Evolutionary conservation across 2,113 vertebrate species (phyloP).

Genomic region (Cygnus atratus): DNA sequence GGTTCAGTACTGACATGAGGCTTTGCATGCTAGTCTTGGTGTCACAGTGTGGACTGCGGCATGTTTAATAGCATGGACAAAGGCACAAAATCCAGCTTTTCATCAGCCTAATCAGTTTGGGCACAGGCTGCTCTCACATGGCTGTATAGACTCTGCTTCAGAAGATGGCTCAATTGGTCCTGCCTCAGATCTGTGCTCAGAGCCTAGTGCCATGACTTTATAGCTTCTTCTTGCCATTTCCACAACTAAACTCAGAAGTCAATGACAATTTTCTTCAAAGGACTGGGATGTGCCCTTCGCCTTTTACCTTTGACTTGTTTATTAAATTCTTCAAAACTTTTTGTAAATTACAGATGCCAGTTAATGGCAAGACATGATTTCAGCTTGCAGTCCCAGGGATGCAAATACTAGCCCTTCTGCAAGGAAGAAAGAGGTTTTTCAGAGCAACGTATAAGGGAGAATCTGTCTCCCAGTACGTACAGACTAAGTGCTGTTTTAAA

Average conservation of each 20-base stretch:
- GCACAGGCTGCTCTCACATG: background rate
- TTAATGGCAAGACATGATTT: background rate
- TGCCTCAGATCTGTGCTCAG: background rate
- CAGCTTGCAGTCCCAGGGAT: background rate
- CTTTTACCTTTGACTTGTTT: conserved; percentile 9
- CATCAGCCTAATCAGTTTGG: conserved; percentile 16
- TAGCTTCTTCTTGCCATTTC: conserved; percentile 10
- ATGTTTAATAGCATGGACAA: background rate
- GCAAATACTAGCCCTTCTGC: background rate
- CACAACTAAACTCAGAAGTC: conserved; percentile 37
- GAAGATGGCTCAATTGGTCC: background rate
- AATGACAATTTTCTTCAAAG: conserved; percentile 43
- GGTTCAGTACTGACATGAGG: rapidly evolving
- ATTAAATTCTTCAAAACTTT: background rate
- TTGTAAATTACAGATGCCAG: background rate
- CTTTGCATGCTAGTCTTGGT: rapidly evolving
- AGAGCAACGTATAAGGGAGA: background rate
- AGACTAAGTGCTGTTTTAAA: background rate
- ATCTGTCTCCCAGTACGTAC: background rate
- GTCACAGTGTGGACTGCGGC: rapidly evolving
- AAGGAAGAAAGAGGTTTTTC: background rate
- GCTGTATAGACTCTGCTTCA: background rate
- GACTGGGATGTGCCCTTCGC: background rate
- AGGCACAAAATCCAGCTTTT: background rate
- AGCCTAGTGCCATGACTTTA: background rate